Evolutionary conservation across 2,888 invertebrate genomes (phyloP), one percentile per base, ranked within the genome.

Genomic region (Nebria brevicollis): DNA sequence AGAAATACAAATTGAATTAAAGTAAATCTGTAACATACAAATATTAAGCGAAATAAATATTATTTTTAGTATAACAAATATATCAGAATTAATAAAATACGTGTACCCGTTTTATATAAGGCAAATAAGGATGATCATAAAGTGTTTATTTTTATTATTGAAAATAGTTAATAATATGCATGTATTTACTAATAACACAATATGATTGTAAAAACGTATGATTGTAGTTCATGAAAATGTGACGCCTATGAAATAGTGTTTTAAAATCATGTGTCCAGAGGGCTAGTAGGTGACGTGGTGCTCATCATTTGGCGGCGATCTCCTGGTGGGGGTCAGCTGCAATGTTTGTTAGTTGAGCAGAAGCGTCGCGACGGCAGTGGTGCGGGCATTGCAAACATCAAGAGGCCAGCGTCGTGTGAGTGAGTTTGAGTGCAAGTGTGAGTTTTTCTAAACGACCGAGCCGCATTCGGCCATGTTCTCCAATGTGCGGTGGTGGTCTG

Each of bases 381-480:
- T 43, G 72, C 72, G 72, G 72, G 77, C 64, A 66, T 34, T 34
- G 34, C 34, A 34, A 34, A 34, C 77, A 26, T 72, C 77, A 66
- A 74, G 79, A 20, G 41, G 26, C 64, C 41, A 72, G 20, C 70
- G 66, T 77, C 75, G 77, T 66, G 82, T 79, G 82, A 68, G 81
- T 26, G 78, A 68, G 78, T 75, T 41, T 13, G 77, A 41, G 66
- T 34, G 15, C 20, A 25, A 26, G 68, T 26, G 77, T 77, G 68
- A 34, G 75, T 75, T 82, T 54, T 82, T 82, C 82, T 74, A 84
- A 82, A 68, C 82, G 72, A 81, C 82, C 75, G 84, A 84, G 81
- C 83, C 78, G 82, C 82, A 41, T 54, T 54, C 74, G 89, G 83
- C 82, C 83, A 91, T 90, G 91, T 90, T 90, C 89, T 90, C 90